These are phyloP conservation scores for Sminthurinus aureus DNA, from an alignment of 2,888 invertebrate species.

Conservation along the genomic window DNA sequence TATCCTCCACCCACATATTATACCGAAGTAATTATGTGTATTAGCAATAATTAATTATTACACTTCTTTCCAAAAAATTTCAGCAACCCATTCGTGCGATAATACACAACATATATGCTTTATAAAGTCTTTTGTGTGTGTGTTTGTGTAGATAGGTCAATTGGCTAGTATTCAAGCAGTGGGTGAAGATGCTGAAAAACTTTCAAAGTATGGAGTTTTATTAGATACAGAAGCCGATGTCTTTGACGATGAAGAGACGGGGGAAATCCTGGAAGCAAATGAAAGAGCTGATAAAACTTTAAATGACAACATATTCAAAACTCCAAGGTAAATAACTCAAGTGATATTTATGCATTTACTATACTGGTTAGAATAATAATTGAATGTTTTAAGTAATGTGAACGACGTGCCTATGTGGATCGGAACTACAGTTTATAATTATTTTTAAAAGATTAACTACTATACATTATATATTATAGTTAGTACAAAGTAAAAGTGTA, in stretches of 20 bases:
- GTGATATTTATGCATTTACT: too few species aligned
- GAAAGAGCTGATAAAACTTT: background rate
- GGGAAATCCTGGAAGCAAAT: background rate
- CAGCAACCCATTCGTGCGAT: too few species aligned
- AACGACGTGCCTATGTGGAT: too few species aligned
- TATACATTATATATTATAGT: background rate
- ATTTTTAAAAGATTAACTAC: background rate
- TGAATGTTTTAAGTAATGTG: too few species aligned
- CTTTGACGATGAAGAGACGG: conserved; percentile 38
- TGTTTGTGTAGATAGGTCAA: conserved; percentile 59
- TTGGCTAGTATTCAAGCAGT: conserved; percentile 62
- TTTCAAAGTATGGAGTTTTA: conserved; percentile 63
- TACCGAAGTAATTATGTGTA: conserved; percentile 61
- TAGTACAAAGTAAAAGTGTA: background rate
- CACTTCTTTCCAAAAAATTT: too few species aligned
- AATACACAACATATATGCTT: too few species aligned
- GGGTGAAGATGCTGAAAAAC: conserved; percentile 61
- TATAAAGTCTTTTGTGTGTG: background rate
- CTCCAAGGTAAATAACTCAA: too few species aligned
- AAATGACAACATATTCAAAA: too few species aligned
- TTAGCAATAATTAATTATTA: too few species aligned
- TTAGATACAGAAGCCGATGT: conserved; percentile 64
- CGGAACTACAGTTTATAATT: too few species aligned
- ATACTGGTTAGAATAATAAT: too few species aligned
- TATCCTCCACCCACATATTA: conserved; percentile 64